These are phyloP conservation scores for Drosophila ezoana DNA, from an alignment of 2,888 invertebrate species.

Conservation along the genomic window DNA sequence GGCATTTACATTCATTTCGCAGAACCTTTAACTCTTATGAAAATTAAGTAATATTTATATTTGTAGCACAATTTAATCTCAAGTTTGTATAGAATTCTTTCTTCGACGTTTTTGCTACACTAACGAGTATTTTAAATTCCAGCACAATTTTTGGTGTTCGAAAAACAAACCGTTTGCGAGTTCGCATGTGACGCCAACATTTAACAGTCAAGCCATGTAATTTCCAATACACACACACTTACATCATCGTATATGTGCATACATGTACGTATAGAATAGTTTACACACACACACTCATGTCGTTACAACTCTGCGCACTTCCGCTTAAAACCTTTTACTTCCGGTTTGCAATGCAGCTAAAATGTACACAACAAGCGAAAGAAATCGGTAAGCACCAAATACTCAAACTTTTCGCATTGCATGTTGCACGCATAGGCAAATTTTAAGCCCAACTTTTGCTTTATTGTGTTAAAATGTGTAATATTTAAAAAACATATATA, in stretches of 20 bases:
- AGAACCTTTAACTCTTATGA: not conserved
- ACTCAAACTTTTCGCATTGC: slow-evolving; percentile 58
- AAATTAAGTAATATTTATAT: not conserved
- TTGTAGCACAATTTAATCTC: slow-evolving; percentile 7
- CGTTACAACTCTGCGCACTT: slow-evolving; percentile 68
- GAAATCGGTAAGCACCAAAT: slow-evolving; percentile 37
- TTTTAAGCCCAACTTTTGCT: slow-evolving; percentile 24
- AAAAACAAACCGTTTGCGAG: slow-evolving; percentile 62
- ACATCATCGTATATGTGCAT: not conserved
- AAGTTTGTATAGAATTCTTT: slow-evolving; percentile 9
- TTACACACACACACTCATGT: slow-evolving; percentile 29
- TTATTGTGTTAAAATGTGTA: slow-evolving; percentile 30
- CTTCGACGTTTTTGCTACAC: not conserved
- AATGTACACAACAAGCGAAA: slow-evolving; percentile 52
- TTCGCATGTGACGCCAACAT: slow-evolving; percentile 62
- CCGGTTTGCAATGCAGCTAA: slow-evolving; percentile 55
- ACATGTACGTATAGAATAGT: slow-evolving; percentile 1
- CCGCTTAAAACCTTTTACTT: slow-evolving; percentile 75
- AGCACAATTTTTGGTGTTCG: slow-evolving; percentile 37
- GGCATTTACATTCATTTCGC: not conserved
- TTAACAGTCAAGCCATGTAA: slow-evolving; percentile 60
- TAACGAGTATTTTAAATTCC: slow-evolving; percentile 37
- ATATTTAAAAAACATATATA: not conserved
- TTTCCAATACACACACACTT: slow-evolving; percentile 43
- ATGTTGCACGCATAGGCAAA: slow-evolving; percentile 71